A percentile compares a stretch with the other conserved stretches of the same genome.
phyloP scores from a whole-genome alignment of 1,140 invertebrate genomes.

The Berghia stephanieae region DNA sequence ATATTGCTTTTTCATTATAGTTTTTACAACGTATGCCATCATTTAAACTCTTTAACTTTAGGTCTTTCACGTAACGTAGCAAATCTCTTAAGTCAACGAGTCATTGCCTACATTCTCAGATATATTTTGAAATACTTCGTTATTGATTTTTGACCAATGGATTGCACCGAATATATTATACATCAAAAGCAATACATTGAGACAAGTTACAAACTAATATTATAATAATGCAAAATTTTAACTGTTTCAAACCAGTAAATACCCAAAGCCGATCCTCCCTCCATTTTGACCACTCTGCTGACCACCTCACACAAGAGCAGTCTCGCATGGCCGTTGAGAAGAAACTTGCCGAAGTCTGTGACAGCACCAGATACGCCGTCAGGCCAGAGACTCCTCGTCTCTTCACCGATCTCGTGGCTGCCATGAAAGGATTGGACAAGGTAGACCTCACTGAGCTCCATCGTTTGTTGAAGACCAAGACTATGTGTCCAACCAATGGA shows the following conservation, averaged over 20 bases:
- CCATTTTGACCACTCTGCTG: slow-evolving; percentile 40
- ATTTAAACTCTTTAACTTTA: too few species aligned
- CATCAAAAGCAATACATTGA: too few species aligned
- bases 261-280: slow-evolving; percentile 34
- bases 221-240: too few species aligned
- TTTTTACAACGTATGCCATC: too few species aligned
- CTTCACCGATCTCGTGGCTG: slow-evolving; percentile 23
- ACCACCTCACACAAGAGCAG: not conserved
- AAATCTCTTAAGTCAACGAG: too few species aligned
- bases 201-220: too few species aligned
- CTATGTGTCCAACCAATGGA: slow-evolving; percentile 18
- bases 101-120: too few species aligned
- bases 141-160: too few species aligned
- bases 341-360: slow-evolving; percentile 51
- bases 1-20: too few species aligned
- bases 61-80: too few species aligned
- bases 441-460: not conserved
- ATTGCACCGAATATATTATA: too few species aligned
- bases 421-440: not conserved
- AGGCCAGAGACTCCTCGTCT: slow-evolving; percentile 25
- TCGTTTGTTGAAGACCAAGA: not conserved
- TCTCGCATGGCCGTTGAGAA: slow-evolving; percentile 28
- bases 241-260: not conserved
- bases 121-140: too few species aligned
- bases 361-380: slow-evolving; percentile 45